These are phyloP conservation scores for Grus americana DNA, from an alignment of 2,113 vertebrate species.

Conservation along the genomic window DNA sequence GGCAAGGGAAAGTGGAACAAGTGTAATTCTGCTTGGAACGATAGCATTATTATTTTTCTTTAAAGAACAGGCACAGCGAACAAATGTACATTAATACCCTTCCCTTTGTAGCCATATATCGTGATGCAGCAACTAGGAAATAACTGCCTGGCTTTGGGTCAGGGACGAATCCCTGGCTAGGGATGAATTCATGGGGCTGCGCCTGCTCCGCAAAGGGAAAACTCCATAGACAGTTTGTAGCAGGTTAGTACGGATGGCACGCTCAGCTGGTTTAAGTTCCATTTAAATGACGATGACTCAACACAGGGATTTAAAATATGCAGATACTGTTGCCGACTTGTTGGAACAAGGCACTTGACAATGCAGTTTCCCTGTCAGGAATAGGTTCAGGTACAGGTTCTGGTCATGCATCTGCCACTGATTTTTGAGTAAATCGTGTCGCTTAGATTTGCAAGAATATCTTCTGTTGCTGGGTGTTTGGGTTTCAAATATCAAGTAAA, in stretches of 20 bases:
- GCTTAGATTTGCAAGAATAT: not conserved
- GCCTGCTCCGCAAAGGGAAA: not conserved
- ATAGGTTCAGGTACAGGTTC: constrained; percentile 2
- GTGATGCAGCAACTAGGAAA: not conserved
- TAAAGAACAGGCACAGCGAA: not conserved
- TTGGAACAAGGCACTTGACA: not conserved
- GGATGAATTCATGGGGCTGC: not conserved
- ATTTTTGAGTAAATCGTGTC: not conserved
- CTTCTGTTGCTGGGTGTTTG: not conserved
- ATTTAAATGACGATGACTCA: constrained; percentile 11
- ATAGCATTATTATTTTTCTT: not conserved
- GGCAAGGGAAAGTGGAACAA: constrained; percentile 8
- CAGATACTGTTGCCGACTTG: not conserved
- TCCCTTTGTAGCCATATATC: not conserved
- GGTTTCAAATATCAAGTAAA: not conserved
- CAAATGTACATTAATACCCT: not conserved
- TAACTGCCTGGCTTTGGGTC: not conserved
- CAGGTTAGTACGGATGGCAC: not conserved
- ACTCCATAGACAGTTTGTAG: not conserved
- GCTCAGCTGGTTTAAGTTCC: not conserved
- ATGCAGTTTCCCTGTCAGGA: not conserved
- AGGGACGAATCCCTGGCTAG: no score
- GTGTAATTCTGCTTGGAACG: not conserved
- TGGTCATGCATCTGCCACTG: not conserved
- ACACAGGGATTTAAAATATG: not conserved